These are phyloP conservation scores for Excalfactoria chinensis DNA, from an alignment of 2,113 vertebrate species.

Conservation along the genomic window DNA sequence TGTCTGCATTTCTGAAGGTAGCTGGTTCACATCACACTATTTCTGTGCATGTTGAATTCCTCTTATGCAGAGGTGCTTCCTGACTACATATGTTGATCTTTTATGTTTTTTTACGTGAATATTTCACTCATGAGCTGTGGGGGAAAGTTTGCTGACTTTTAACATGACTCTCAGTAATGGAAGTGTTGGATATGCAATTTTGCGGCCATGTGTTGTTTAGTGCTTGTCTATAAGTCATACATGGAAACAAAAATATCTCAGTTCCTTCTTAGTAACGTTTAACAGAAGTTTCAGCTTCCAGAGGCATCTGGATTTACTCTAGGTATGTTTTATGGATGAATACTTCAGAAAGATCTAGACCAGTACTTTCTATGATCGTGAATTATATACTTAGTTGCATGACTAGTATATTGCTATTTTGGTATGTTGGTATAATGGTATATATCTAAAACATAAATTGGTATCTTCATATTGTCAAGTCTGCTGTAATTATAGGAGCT, in stretches of 20 bases:
- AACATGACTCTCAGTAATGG: not conserved
- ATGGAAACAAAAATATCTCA: not conserved
- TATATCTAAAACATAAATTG: not conserved
- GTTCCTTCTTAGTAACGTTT: not conserved
- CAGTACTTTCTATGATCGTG: not conserved
- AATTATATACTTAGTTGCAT: not conserved
- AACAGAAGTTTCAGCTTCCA: not conserved
- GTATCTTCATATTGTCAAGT: not conserved
- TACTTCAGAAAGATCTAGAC: not conserved
- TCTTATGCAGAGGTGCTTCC: not conserved
- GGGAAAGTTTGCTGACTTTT: not conserved
- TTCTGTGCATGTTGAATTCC: not conserved
- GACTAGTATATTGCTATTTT: too few species aligned
- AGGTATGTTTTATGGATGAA: not conserved
- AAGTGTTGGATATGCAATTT: not conserved
- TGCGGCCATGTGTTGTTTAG: not conserved
- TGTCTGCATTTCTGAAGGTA: not conserved
- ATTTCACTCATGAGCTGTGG: not conserved
- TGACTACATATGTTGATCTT: not conserved
- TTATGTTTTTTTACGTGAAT: accelerated
- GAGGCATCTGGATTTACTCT: not conserved
- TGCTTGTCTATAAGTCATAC: not conserved
- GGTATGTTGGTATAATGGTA: not conserved
- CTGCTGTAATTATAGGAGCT: not conserved
- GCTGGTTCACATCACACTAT: not conserved